Evolutionary conservation across 2,888 invertebrate genomes (phyloP).

Genomic region (Bibio marci): DNA sequence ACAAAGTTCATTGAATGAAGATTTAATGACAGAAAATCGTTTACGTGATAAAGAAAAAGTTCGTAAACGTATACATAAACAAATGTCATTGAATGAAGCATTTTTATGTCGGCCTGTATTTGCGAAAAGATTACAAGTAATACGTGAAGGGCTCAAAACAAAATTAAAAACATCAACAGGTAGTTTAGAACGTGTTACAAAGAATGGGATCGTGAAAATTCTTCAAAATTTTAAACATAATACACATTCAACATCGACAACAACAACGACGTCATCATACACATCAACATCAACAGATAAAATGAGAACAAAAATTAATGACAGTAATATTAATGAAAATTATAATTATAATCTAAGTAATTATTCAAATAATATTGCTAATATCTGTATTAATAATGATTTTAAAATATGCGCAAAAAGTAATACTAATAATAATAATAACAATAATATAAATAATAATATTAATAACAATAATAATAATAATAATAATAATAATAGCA

Average conservation of each 20-base stretch:
- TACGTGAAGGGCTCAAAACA: conserved; percentile 55
- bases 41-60: conserved; percentile 67
- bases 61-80: conserved; percentile 71
- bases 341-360: conserved; percentile 11
- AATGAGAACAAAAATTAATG: background rate
- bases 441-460: conserved; percentile 5
- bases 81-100: conserved; percentile 76
- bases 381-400: conserved; percentile 19
- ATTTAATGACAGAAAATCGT: conserved; percentile 73
- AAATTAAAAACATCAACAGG: conserved; percentile 70
- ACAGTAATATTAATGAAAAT: conserved; percentile 8
- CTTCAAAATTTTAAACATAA: conserved; percentile 61
- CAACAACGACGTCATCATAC: background rate
- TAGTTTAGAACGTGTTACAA: conserved; percentile 68
- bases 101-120: conserved; percentile 42
- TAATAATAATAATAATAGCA: background rate
- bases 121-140: conserved; percentile 26
- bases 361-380: conserved; percentile 14
- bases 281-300: background rate
- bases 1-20: conserved; percentile 78
- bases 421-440: background rate
- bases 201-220: conserved; percentile 66
- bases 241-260: conserved; percentile 15
- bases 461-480: background rate
- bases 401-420: conserved; percentile 10